These are phyloP conservation scores for Dryadula phaetusa DNA, from an alignment of 2,888 invertebrate species.

Conservation along the genomic window DNA sequence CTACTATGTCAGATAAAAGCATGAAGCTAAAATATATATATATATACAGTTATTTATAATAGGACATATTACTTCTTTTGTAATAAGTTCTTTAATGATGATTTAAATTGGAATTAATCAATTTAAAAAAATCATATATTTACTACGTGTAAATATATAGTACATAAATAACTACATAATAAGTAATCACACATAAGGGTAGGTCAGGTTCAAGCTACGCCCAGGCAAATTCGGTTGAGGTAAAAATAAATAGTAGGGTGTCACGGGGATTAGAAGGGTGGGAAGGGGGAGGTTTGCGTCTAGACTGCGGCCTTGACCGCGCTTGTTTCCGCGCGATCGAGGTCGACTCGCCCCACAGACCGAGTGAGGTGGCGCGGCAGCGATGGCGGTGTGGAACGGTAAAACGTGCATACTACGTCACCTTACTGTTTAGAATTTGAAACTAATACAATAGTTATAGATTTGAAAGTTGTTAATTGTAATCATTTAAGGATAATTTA, in stretches of 20 bases:
- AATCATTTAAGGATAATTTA: background rate
- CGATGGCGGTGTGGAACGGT: conserved; percentile 46
- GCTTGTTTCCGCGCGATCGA: conserved; percentile 78
- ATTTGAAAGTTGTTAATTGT: background rate
- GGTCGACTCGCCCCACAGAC: conserved; percentile 75
- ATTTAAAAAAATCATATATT: background rate
- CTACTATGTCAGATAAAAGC: too few relatives aligned
- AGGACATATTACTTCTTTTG: too few relatives aligned
- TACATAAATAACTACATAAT: conserved; percentile 31
- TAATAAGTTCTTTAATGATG: too few relatives aligned
- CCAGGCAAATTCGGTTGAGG: conserved; percentile 68
- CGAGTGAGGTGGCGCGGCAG: conserved; percentile 57
- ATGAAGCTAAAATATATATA: too few relatives aligned
- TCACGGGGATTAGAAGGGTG: conserved; percentile 44
- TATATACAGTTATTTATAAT: too few relatives aligned
- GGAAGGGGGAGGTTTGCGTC: conserved; percentile 66
- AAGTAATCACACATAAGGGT: conserved; percentile 52
- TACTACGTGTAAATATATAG: background rate
- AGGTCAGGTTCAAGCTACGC: conserved; percentile 68
- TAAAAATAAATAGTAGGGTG: conserved; percentile 66
- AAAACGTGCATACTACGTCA: conserved; percentile 34
- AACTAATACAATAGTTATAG: too few relatives aligned
- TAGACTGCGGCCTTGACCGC: conserved; percentile 82
- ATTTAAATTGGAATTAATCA: too few relatives aligned
- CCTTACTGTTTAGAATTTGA: conserved; percentile 1